Base-by-base conservation (phyloP, 2,888 invertebrate genomes). In the Sarcophaga variegata region DNA sequence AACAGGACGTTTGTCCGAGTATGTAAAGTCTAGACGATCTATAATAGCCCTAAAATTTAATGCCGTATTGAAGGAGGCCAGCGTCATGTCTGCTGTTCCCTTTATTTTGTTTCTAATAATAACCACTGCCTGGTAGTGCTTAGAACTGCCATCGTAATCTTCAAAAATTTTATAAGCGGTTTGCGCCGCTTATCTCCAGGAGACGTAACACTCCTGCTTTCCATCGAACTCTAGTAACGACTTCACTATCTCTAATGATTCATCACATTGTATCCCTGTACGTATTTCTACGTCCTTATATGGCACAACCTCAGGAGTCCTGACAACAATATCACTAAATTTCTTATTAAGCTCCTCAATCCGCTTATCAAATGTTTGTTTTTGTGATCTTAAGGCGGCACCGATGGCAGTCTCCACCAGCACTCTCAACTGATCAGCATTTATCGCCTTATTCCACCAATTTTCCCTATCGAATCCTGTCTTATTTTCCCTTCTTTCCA, bases 81-180 rank as follows among this genome's bases (percentile, higher is more conserved):
- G 45, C 3, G 62, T 45, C 22, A 8, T 63, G 45, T 74, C 74
- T 1, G 74, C 63, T 14, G 74, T 2, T 45, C 62, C 74, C 47
- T 22, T 22, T 22, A 22, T 22, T 22, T 22, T 22, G 22, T 22
- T 22, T 22, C 22, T 22, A 22, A 22, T 22, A 22, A 22, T 22
- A 22, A 22, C 22, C 22, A 22, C 22, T 2, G 81, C 75, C 12
- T 87, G 83, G 59, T 85, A 74, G 66, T 83, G 70, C 49, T 66
- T 82, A 49, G 80, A 75, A 62, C 72, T 85, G n/a, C 71, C 82
- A 12, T 60, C 59, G 67, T 75, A 70, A 0, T 75, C 25, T 59
- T 70, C 63, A 67, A 25, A 81, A 17, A 72, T 25, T 64, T 27
- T 83, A n/a, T 83, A 83, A 17, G 85, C 81, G 14, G 64, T 77